Evolutionary conservation across 1,140 invertebrate species (phyloP).

Genomic region (Phocides pigmalion): DNA sequence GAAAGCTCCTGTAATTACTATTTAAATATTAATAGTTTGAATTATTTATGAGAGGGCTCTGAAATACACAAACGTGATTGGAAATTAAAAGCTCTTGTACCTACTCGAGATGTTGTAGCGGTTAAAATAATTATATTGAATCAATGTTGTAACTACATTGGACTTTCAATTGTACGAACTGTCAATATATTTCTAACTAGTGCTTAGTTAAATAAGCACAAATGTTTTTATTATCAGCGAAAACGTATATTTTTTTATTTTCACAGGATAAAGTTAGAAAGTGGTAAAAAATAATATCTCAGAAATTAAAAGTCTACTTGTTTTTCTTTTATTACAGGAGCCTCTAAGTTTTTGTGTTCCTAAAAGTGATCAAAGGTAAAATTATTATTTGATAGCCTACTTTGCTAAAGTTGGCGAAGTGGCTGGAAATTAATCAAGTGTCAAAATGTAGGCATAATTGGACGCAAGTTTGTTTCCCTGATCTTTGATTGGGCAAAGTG

Average conservation of each 20-base stretch:
- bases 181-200: too few species aligned
- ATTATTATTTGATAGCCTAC: constrained; percentile 9
- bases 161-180: too few species aligned
- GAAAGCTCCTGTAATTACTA: background rate
- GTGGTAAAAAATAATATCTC: background rate
- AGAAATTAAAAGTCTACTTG: background rate
- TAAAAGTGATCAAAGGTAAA: constrained; percentile 23
- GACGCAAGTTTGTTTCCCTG: constrained; percentile 22
- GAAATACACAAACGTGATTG: constrained; percentile 5
- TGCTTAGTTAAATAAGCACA: too few species aligned
- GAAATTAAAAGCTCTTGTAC: background rate
- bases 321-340: constrained; percentile 1
- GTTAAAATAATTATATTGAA: background rate
- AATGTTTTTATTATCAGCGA: too few species aligned
- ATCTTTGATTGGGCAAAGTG: constrained; percentile 27
- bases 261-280: too few species aligned
- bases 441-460: constrained; percentile 31
- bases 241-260: too few species aligned
- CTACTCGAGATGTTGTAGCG: too few species aligned
- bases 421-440: constrained; percentile 30
- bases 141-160: too few species aligned
- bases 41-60: background rate
- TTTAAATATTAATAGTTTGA: constrained; percentile 11
- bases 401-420: constrained; percentile 16
- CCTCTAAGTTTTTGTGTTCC: constrained; percentile 36